Conservation (phyloP, 2,888 invertebrate species). For the Lepidocyrtinus sp. region DNA sequence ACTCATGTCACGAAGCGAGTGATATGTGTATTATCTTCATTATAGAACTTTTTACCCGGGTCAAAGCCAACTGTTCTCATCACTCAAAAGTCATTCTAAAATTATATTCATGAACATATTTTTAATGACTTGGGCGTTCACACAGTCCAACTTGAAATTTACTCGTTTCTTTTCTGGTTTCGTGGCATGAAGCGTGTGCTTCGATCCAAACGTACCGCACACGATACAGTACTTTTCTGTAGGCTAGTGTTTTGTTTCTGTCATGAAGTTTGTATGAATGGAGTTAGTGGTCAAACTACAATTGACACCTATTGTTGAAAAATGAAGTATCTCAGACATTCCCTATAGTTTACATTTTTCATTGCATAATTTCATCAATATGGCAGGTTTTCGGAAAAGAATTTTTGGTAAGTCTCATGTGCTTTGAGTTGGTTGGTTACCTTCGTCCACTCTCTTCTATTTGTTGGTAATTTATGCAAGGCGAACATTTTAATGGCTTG, state of each 20-base stretch:
- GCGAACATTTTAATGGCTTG: no score
- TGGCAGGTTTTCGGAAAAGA: conserved; percentile 35
- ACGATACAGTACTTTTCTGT: conserved; percentile 27
- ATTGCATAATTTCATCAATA: conserved; percentile 52
- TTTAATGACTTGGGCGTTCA: conserved; percentile 33
- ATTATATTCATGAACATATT: conserved; percentile 49
- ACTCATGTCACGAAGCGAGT: conserved; percentile 60
- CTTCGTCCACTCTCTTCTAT: conserved; percentile 34
- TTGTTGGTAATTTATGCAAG: conserved; percentile 41
- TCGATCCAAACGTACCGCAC: conserved; percentile 54
- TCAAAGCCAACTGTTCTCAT: conserved; percentile 27
- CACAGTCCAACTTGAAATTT: no score
- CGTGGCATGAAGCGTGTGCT: conserved; percentile 66
- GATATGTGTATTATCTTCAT: conserved; percentile 57
- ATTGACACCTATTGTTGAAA: no score
- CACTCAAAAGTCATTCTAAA: conserved; percentile 4
- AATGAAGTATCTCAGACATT: conserved; percentile 23
- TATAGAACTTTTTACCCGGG: conserved; percentile 53
- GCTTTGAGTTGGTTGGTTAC: conserved; percentile 35
- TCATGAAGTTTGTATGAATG: conserved; percentile 21
- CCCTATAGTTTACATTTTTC: conserved; percentile 36
- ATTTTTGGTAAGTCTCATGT: conserved; percentile 46
- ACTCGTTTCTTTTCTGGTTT: conserved; percentile 21
- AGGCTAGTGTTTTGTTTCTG: conserved; percentile 66
- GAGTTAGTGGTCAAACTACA: no score